Conservation (phyloP, 2,113 vertebrate species). For the Trinectes maculatus region DNA sequence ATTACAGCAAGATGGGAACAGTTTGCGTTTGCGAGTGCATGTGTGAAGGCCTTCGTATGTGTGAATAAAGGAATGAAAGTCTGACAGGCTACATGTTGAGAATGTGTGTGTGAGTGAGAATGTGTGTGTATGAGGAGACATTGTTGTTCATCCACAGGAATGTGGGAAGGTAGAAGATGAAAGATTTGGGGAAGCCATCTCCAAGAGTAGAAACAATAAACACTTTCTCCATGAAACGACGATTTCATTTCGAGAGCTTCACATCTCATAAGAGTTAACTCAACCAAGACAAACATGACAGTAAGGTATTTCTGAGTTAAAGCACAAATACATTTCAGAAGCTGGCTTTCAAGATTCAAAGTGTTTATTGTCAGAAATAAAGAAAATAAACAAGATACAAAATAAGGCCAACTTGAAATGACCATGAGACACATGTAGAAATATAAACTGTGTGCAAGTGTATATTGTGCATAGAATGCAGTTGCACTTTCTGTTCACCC, state of each 20-base stretch:
- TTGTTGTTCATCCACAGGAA: constrained; percentile 37
- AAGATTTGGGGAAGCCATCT: constrained; percentile 43
- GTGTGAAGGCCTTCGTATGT: constrained; percentile 39
- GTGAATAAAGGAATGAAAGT: constrained; percentile 22
- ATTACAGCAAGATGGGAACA: constrained; percentile 61
- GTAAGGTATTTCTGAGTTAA: neutral
- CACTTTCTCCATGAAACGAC: constrained; percentile 28
- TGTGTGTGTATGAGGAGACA: constrained; percentile 30
- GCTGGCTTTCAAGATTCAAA: neutral
- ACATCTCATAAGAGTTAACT: constrained; percentile 18
- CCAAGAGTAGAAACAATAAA: constrained; percentile 46
- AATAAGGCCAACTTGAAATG: too few relatives aligned
- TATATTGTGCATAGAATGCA: too few relatives aligned
- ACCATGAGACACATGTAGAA: too few relatives aligned
- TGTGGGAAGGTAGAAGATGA: constrained; percentile 58
- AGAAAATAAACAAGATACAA: too few relatives aligned
- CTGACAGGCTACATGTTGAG: constrained; percentile 1
- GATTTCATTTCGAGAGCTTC: constrained; percentile 26
- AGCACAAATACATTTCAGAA: neutral
- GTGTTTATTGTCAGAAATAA: too few relatives aligned
- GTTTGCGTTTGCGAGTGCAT: constrained; percentile 44
- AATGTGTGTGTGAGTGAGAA: constrained; percentile 15
- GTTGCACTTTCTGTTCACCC: too few relatives aligned
- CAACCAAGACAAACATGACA: constrained; percentile 32
- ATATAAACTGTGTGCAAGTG: too few relatives aligned